phyloP scores from a whole-genome alignment of 53 echinoderm and acorn worm species.

The Paelopatides confundens region DNA sequence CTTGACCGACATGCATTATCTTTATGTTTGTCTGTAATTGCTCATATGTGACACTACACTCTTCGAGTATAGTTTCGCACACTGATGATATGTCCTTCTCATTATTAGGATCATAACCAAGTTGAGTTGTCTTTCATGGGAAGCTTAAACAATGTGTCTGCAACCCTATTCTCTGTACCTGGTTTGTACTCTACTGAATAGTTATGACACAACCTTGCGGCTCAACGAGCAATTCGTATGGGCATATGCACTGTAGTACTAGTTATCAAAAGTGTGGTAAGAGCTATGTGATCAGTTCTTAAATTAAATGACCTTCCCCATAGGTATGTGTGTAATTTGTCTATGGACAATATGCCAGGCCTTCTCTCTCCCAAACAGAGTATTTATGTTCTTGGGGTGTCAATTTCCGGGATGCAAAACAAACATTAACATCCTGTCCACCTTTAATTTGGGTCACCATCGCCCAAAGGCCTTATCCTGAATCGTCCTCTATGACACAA shows the following conservation, averaged over 20 bases:
- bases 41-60: too few relatives aligned
- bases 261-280: slow-evolving; percentile 46
- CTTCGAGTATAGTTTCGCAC: too few relatives aligned
- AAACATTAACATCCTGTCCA: not conserved
- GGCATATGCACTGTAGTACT: slow-evolving; percentile 60
- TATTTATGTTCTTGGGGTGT: not conserved
- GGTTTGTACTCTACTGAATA: slow-evolving; percentile 50
- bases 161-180: slow-evolving; percentile 32
- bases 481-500: not conserved
- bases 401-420: not conserved
- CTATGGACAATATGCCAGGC: slow-evolving; percentile 21
- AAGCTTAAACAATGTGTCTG: slow-evolving; percentile 53
- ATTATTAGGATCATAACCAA: too few relatives aligned
- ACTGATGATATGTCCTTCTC: too few relatives aligned
- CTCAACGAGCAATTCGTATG: slow-evolving; percentile 50
- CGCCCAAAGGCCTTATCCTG: not conserved
- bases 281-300: not conserved
- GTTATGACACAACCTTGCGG: slow-evolving; percentile 38
- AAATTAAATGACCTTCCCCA: not conserved
- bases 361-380: not conserved
- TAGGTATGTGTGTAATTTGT: not conserved
- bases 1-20: too few relatives aligned
- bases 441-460: not conserved
- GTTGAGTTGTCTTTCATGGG: too few relatives aligned
- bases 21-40: too few relatives aligned